phyloP scores from a whole-genome alignment of 2,888 invertebrate genomes.

The Plagiodera versicolora region DNA sequence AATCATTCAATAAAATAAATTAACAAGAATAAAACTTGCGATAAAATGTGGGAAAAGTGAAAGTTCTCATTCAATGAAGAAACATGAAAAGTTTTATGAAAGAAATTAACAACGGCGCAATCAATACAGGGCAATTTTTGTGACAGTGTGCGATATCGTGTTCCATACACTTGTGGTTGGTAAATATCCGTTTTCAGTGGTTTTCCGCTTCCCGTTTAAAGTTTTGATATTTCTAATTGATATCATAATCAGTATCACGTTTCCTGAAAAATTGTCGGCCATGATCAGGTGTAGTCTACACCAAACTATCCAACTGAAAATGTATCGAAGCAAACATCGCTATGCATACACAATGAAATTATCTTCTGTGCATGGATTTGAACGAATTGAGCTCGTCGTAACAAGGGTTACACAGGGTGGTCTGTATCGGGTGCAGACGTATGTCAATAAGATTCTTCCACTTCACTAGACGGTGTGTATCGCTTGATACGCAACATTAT shows the following conservation, averaged over 20 bases:
- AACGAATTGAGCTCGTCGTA: slow-evolving; percentile 9
- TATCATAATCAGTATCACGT: slow-evolving; percentile 33
- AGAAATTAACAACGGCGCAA: no score
- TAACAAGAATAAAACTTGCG: no score
- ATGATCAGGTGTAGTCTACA: slow-evolving; percentile 18
- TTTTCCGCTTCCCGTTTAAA: slow-evolving; percentile 48
- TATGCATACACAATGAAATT: neutral
- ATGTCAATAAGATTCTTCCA: slow-evolving; percentile 37
- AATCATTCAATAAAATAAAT: no score
- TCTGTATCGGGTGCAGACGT: slow-evolving; percentile 38
- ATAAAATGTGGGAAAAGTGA: no score
- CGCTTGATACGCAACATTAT: slow-evolving; percentile 39
- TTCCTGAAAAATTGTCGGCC: slow-evolving; percentile 13
- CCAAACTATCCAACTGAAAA: neutral
- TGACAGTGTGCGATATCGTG: slow-evolving; percentile 15
- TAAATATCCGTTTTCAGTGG: slow-evolving; percentile 46
- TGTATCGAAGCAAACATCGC: no score
- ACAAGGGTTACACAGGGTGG: slow-evolving; percentile 36
- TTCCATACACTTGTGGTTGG: slow-evolving; percentile 24
- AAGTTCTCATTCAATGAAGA: no score
- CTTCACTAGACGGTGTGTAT: slow-evolving; percentile 24
- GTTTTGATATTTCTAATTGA: slow-evolving; percentile 42
- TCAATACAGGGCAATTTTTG: slow-evolving; percentile 1
- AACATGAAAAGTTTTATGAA: no score
- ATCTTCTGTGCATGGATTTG: neutral